phyloP scores from a whole-genome alignment of 2,797 vertebrate species.

The Pipistrellus kuhlii region DNA sequence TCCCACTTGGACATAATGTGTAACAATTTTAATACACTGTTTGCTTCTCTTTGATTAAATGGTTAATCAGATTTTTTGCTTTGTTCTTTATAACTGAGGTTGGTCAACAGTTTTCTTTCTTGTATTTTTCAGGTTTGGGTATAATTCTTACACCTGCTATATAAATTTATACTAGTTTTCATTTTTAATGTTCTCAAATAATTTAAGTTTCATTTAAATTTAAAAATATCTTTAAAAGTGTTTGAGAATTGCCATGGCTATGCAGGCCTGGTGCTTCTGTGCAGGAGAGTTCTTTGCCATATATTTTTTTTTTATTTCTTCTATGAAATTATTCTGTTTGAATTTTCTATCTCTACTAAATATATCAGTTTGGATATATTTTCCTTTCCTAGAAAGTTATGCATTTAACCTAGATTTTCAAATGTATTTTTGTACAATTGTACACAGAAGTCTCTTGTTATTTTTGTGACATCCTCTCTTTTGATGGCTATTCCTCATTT shows the following conservation, averaged over 20 bases:
- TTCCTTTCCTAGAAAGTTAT: neutral
- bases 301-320: neutral
- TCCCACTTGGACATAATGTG: neutral
- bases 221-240: neutral
- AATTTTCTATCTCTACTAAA: neutral
- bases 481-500: neutral
- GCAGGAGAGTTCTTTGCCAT: neutral
- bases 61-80: neutral
- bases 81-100: neutral
- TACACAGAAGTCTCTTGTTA: neutral
- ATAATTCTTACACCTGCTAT: neutral
- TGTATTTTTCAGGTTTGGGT: neutral
- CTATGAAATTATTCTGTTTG: neutral
- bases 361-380: neutral
- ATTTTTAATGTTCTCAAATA: neutral
- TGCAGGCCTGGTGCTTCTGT: neutral
- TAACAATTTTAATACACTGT: neutral
- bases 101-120: neutral
- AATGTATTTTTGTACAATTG: neutral
- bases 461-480: neutral
- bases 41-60: constrained; percentile 20
- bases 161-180: neutral
- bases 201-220: neutral
- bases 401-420: neutral
- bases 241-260: neutral